A percentile compares a stretch with the other conserved stretches of the same genome.
These are phyloP conservation scores for Idaea biselata DNA, from an alignment of 2,888 invertebrate genomes.

Conservation along the genomic window DNA sequence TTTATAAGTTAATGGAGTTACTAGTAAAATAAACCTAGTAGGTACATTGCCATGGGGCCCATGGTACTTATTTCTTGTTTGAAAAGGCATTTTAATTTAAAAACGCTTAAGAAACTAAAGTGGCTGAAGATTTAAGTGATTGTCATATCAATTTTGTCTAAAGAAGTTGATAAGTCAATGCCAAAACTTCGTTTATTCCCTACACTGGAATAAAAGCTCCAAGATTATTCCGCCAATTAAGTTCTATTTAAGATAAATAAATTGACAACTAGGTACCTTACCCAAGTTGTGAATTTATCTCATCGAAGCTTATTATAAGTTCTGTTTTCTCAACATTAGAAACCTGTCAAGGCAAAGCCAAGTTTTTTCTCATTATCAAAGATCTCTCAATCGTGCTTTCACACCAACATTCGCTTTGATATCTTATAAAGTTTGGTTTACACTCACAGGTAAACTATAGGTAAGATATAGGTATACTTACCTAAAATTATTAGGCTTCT, in stretches of 20 bases:
- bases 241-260: too few species aligned
- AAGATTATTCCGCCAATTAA: not conserved
- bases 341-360: not conserved
- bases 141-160: too few species aligned
- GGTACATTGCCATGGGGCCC: too few species aligned
- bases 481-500: not conserved
- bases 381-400: constrained; percentile 24
- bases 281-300: not conserved
- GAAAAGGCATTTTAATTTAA: too few species aligned
- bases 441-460: not conserved
- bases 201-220: too few species aligned
- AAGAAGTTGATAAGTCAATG: too few species aligned
- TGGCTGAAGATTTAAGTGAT: too few species aligned
- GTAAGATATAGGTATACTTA: not conserved
- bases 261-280: not conserved
- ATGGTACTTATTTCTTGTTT: too few species aligned
- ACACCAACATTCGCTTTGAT: constrained; percentile 13
- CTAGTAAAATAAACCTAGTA: too few species aligned
- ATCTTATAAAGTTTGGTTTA: not conserved
- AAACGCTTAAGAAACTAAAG: too few species aligned
- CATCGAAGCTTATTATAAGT: not conserved
- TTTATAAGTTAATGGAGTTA: too few species aligned
- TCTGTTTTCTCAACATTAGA: not conserved
- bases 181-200: too few species aligned
- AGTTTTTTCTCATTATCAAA: not conserved